Conservation (phyloP, 2,797 vertebrate species). For the Mormyrus hasselquistii region DNA sequence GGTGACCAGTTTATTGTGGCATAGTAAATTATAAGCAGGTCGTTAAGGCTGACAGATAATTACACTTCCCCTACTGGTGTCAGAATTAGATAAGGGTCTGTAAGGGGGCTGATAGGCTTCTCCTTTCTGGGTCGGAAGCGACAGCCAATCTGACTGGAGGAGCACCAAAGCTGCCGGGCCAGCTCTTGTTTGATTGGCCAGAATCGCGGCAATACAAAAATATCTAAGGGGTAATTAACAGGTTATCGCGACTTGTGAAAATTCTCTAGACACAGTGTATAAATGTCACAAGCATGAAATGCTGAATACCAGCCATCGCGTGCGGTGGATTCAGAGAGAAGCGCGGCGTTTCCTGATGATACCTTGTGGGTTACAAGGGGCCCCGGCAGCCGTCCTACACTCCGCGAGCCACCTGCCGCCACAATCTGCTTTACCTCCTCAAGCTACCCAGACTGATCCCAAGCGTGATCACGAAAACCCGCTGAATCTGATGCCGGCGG, state of each 20-base stretch:
- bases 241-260: background rate
- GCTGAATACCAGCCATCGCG: background rate
- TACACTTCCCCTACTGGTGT: background rate
- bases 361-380: background rate
- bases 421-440: background rate
- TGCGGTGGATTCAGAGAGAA: background rate
- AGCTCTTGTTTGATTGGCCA: background rate
- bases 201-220: background rate
- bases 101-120: background rate
- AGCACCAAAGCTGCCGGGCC: background rate
- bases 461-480: background rate
- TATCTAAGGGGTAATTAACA: background rate
- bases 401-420: background rate
- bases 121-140: background rate
- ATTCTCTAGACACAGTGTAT: background rate
- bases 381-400: background rate
- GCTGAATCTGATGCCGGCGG: background rate
- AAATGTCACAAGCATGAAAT: background rate
- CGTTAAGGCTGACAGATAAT: background rate
- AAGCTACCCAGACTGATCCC: background rate
- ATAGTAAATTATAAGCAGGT: background rate
- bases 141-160: background rate
- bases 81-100: slow-evolving; percentile 7
- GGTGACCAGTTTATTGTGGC: background rate
- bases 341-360: background rate